A percentile compares a stretch with the other conserved stretches of the same genome.
These are phyloP conservation scores for Helobdella robusta DNA, from an alignment of 2,888 invertebrate genomes.

Conservation along the genomic window DNA sequence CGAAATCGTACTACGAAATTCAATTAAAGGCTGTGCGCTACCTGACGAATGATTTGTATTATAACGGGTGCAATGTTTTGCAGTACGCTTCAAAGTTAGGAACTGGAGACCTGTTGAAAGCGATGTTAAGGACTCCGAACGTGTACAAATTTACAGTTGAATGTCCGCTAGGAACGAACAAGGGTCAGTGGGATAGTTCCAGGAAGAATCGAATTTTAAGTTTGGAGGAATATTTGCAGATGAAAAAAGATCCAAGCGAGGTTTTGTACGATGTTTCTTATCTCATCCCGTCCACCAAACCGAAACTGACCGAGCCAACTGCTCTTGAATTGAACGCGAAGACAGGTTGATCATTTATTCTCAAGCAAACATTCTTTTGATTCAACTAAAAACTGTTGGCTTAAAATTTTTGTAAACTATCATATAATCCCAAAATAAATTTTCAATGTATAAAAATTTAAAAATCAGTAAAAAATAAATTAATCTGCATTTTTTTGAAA, in stretches of 20 bases:
- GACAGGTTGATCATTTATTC: too few relatives aligned
- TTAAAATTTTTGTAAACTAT: too few relatives aligned
- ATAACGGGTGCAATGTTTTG: conserved; percentile 22
- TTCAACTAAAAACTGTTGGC: too few relatives aligned
- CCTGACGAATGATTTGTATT: conserved; percentile 23
- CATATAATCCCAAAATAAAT: too few relatives aligned
- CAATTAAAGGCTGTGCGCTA: conserved; percentile 19
- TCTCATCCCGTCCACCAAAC: conserved; percentile 22
- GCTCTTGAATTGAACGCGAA: neutral
- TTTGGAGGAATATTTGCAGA: too few relatives aligned
- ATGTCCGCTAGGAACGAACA: neutral
- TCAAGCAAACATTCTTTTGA: too few relatives aligned
- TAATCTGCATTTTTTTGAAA: too few relatives aligned
- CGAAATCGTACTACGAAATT: conserved; percentile 16
- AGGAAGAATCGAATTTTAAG: neutral
- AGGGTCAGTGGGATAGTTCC: neutral
- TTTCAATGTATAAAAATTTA: too few relatives aligned
- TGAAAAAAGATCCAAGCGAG: too few relatives aligned
- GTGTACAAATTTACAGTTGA: conserved; percentile 24
- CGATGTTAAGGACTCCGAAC: conserved; percentile 26
- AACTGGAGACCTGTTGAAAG: conserved; percentile 20
- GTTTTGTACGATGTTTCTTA: conserved; percentile 27
- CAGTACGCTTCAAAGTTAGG: conserved; percentile 27
- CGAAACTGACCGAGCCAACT: neutral
- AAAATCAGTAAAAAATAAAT: too few relatives aligned